A percentile compares a stretch with the other conserved stretches of the same genome.
Conservation (phyloP, 2,888 invertebrate species). For the Atrina japonica region DNA sequence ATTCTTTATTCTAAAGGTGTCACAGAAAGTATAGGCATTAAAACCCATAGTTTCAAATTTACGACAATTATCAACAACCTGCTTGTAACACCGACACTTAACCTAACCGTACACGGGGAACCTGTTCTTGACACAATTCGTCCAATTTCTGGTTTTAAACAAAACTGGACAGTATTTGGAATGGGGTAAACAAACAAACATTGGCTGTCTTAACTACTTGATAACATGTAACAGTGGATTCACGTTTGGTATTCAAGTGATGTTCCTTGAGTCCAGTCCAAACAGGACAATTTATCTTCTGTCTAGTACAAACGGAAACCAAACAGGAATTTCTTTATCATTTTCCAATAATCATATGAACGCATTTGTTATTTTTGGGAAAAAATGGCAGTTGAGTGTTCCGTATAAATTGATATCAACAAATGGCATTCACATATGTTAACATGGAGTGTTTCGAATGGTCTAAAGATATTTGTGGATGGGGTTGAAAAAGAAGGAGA, state of each 20-base stretch:
- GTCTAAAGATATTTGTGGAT: constrained; percentile 37
- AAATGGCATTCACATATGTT: constrained; percentile 37
- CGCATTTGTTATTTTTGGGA: constrained; percentile 14
- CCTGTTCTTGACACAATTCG: constrained; percentile 24
- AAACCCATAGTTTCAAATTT: constrained; percentile 43
- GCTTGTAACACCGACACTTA: constrained; percentile 37
- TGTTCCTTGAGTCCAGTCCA: constrained; percentile 33
- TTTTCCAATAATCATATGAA: constrained; percentile 6
- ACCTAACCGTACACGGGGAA: constrained; percentile 43
- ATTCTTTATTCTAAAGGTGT: too few species aligned
- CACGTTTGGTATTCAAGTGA: constrained; percentile 33
- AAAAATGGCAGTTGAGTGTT: constrained; percentile 21
- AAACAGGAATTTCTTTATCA: constrained; percentile 27
- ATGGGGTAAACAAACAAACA: constrained; percentile 23
- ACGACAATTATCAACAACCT: constrained; percentile 28
- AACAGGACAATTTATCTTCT: neutral
- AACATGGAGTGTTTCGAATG: constrained; percentile 29
- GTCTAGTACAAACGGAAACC: neutral
- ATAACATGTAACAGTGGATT: constrained; percentile 40
- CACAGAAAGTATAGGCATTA: too few species aligned
- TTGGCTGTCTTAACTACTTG: constrained; percentile 39
- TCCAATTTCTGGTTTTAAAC: constrained; percentile 38
- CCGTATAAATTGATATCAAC: constrained; percentile 20
- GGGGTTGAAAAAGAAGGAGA: too few species aligned
- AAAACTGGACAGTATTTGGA: constrained; percentile 45